Percentiles rank a stretch among this genome's conserved stretches.
These are phyloP conservation scores for Petrophora chlorosata DNA, from an alignment of 2,888 invertebrate genomes.

Conservation along the genomic window DNA sequence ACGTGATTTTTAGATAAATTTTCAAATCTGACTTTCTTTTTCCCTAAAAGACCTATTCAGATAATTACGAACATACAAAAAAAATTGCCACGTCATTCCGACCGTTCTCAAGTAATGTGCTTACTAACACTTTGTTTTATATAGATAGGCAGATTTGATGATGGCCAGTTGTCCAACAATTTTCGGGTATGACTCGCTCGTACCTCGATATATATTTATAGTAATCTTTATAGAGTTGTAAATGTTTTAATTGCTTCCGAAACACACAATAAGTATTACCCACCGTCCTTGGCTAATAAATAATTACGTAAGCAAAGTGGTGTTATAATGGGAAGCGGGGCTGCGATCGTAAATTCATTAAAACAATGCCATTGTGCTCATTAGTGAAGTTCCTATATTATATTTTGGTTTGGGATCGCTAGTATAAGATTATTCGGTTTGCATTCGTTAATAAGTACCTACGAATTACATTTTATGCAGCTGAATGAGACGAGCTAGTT, in stretches of 20 bases:
- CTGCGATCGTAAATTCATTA: slow-evolving; percentile 52
- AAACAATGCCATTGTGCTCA: slow-evolving; percentile 48
- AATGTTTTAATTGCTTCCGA: slow-evolving; percentile 38
- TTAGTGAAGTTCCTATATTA: slow-evolving; percentile 27
- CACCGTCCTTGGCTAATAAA: slow-evolving; percentile 36
- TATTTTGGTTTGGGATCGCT: not conserved
- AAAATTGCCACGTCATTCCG: too few species aligned
- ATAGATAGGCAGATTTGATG: too few species aligned
- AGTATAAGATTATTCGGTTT: not conserved
- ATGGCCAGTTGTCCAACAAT: slow-evolving; percentile 2
- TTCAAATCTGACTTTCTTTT: too few species aligned
- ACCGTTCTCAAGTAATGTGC: too few species aligned
- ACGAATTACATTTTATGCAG: too few species aligned
- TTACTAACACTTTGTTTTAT: too few species aligned
- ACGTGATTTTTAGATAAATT: too few species aligned
- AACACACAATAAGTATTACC: slow-evolving; percentile 38
- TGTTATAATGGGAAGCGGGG: slow-evolving; percentile 35
- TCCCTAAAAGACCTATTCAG: too few species aligned
- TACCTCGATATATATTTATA: slow-evolving; percentile 16
- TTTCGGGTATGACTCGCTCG: slow-evolving; percentile 10
- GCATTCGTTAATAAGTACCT: not conserved
- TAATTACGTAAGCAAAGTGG: slow-evolving; percentile 33
- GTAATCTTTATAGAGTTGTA: slow-evolving; percentile 26
- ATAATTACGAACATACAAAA: too few species aligned
- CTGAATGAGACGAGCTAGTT: too few species aligned